phyloP scores from a whole-genome alignment of 1,140 invertebrate species.

The Papilio machaon region DNA sequence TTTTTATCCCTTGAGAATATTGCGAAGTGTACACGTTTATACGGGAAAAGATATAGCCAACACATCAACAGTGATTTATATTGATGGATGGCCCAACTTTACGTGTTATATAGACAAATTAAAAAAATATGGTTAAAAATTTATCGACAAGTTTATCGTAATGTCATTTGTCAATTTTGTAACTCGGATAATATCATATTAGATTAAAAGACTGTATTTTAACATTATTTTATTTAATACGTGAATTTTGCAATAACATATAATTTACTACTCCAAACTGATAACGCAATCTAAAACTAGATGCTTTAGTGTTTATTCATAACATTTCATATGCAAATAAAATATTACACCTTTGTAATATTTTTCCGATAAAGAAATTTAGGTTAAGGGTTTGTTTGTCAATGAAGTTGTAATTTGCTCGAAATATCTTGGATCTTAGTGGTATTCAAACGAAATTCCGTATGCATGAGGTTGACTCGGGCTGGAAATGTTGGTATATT shows the following conservation, averaged over 20 bases:
- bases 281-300: too few relatives aligned
- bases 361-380: neutral
- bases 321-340: neutral
- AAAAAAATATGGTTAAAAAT: too few relatives aligned
- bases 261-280: too few relatives aligned
- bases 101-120: neutral
- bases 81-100: neutral
- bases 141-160: too few relatives aligned
- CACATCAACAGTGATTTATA: slow-evolving; percentile 1
- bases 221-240: too few relatives aligned
- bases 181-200: too few relatives aligned
- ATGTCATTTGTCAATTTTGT: too few relatives aligned
- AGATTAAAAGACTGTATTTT: too few relatives aligned
- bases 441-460: slow-evolving; percentile 20
- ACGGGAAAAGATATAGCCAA: slow-evolving; percentile 8
- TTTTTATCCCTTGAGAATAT: neutral
- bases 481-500: neutral
- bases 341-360: neutral
- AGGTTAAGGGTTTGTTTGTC: neutral
- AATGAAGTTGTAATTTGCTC: neutral
- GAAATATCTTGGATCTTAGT: neutral
- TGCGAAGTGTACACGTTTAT: slow-evolving; percentile 4
- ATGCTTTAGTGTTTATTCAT: too few relatives aligned
- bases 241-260: too few relatives aligned
- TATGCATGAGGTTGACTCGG: slow-evolving; percentile 21